phyloP scores from a whole-genome alignment of 2,888 invertebrate species.

The Sceliomorpha sp. region DNA sequence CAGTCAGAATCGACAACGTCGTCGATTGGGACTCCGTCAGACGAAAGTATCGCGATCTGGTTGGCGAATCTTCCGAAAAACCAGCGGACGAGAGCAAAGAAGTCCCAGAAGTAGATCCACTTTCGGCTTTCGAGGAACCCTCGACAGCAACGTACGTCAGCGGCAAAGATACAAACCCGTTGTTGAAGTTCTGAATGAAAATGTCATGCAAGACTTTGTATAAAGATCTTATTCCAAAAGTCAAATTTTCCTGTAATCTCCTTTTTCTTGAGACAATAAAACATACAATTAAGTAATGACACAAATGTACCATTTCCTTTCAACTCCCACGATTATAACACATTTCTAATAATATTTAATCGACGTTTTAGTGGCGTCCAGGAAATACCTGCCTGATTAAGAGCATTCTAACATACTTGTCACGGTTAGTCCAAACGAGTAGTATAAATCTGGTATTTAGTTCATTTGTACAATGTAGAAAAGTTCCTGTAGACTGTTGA shows the following conservation, averaged over 20 bases:
- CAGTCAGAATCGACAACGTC: constrained; percentile 91
- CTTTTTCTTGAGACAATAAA: constrained; percentile 47
- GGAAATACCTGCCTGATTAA: constrained; percentile 59
- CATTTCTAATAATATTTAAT: constrained; percentile 53
- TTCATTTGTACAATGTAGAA: constrained; percentile 14
- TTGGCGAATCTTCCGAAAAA: constrained; percentile 83
- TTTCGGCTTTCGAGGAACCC: constrained; percentile 58
- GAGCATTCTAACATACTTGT: constrained; percentile 43
- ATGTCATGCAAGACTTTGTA: too few relatives aligned
- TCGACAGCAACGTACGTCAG: constrained; percentile 50
- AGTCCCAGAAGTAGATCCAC: constrained; percentile 51
- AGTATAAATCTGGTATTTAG: constrained; percentile 12
- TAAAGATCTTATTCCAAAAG: constrained; percentile 2
- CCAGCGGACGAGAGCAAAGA: constrained; percentile 64
- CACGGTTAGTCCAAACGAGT: constrained; percentile 58
- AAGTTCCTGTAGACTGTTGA: constrained; percentile 2
- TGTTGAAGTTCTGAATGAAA: constrained; percentile 45
- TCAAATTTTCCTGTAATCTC: constrained; percentile 6
- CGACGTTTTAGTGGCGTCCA: constrained; percentile 61
- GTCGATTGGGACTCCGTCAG: constrained; percentile 95
- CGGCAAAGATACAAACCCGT: constrained; percentile 49
- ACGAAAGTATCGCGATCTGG: constrained; percentile 91
- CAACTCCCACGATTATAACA: not conserved
- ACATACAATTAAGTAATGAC: constrained; percentile 11
- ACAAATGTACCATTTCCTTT: constrained; percentile 16